phyloP scores from a whole-genome alignment of 1,140 invertebrate genomes.

The Drosophila sp. region DNA sequence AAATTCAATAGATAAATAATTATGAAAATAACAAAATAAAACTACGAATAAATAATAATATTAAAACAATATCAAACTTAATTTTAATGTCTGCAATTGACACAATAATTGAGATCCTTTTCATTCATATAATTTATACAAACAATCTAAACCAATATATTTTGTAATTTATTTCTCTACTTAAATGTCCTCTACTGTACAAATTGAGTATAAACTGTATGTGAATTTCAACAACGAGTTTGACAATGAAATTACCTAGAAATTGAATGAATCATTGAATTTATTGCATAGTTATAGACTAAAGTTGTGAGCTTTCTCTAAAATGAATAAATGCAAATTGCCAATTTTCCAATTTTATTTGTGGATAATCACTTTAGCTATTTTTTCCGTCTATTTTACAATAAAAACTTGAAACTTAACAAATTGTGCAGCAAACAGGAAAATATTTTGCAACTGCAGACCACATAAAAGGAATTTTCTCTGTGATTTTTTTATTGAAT shows the following conservation, averaged over 20 bases:
- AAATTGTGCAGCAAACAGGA: conserved; percentile 9
- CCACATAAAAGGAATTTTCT: conserved; percentile 10
- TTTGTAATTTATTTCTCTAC: too few species aligned
- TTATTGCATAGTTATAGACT: neutral
- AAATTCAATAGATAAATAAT: too few species aligned
- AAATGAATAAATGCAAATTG: conserved; percentile 3
- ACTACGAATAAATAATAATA: too few species aligned
- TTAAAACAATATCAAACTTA: too few species aligned
- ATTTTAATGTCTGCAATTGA: too few species aligned
- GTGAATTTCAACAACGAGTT: neutral
- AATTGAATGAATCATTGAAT: conserved; percentile 7
- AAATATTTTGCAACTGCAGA: conserved; percentile 1
- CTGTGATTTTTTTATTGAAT: too few species aligned
- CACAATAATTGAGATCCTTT: too few species aligned
- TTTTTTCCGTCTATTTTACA: conserved; percentile 26
- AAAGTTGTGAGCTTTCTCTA: neutral
- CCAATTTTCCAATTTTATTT: conserved; percentile 34
- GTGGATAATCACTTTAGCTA: conserved; percentile 3
- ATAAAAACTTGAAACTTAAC: conserved; percentile 26
- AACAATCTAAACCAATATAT: too few species aligned
- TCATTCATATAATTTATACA: too few species aligned
- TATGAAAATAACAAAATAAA: too few species aligned
- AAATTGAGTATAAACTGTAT: too few species aligned
- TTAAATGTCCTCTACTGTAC: too few species aligned
- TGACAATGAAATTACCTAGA: neutral